Evolutionary conservation across 1,140 invertebrate genomes (phyloP), one percentile per base, ranked within the genome.

Genomic region (Patella vulgata): DNA sequence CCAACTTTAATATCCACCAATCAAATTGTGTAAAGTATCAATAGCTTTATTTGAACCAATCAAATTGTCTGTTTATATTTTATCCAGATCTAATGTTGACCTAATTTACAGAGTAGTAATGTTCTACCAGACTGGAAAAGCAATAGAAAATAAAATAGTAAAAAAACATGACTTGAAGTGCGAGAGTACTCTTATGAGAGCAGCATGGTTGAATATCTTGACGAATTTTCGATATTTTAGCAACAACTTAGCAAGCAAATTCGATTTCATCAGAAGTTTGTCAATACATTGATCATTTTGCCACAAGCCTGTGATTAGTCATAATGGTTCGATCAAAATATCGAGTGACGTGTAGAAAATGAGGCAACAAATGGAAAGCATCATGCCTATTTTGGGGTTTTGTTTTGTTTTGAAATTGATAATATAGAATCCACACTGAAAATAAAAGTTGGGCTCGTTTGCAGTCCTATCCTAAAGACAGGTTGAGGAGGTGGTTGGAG

Each of bases 11-110:
- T 21, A 30, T 54, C 44, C 66, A 66, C 63, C 68, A 21, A 60
- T n/a, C n/a, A n/a, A n/a, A n/a, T n/a, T n/a, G n/a, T n/a, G n/a
- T n/a, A n/a, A n/a, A n/a, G n/a, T n/a, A n/a, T n/a, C n/a, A n/a
- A n/a, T 51, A 46, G 5, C 25, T 19, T 19, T 46, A 40, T 46
- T 14, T 47, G 31, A 64, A 42, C 74, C 68, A 76, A 76, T 73
- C 50, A 71, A 42, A 71, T 33, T 42, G 14, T 14, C 39, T 55
- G 60, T 65, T 66, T 63, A 68, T 63, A 46, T 68, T 68, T 59
- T 54, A 31, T 46, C 31, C 64, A 46, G 19, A 57, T 40, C 59
- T 51, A 47, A 14, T 2, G 25, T 46, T 66, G 63, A 63, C 59
- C 68, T 59, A 71, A 21, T 64, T 71, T 62, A 14, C 54, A 14